A percentile compares a stretch with the other conserved stretches of the same genome.
Evolutionary conservation across 2,113 vertebrate species (phyloP).

Genomic region (Pomatorhinus ruficollis): DNA sequence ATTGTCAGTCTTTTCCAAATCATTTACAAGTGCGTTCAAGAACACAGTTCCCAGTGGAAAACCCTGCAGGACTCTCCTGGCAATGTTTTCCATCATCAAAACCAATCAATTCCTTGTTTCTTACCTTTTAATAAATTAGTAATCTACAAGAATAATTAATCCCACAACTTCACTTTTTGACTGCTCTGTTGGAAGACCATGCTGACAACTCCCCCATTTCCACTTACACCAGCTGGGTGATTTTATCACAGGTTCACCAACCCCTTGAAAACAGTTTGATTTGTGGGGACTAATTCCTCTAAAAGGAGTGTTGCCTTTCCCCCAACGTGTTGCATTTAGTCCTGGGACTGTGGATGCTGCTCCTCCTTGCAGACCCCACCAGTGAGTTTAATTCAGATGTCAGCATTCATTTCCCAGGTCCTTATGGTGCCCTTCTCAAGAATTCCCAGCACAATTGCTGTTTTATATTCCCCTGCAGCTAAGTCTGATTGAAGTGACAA

Average conservation of each 20-base stretch:
- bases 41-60: background rate
- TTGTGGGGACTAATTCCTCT: background rate
- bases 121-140: conserved; percentile 2
- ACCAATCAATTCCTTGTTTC: background rate
- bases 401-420: background rate
- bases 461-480: background rate
- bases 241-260: background rate
- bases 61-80: background rate
- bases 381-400: background rate
- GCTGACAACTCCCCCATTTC: background rate
- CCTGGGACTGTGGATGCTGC: background rate
- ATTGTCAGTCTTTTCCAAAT: background rate
- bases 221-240: background rate
- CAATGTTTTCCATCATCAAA: background rate
- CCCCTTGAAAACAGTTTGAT: background rate
- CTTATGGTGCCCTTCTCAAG: background rate
- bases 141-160: background rate
- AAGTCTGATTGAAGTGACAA: background rate
- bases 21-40: background rate
- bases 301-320: background rate
- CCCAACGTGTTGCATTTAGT: background rate
- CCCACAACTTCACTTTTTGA: background rate
- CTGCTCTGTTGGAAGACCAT: background rate
- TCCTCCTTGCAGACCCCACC: background rate
- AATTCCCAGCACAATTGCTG: background rate